Conservation (phyloP, 2,797 vertebrate genomes). For the Melanotaenia boesemani region DNA sequence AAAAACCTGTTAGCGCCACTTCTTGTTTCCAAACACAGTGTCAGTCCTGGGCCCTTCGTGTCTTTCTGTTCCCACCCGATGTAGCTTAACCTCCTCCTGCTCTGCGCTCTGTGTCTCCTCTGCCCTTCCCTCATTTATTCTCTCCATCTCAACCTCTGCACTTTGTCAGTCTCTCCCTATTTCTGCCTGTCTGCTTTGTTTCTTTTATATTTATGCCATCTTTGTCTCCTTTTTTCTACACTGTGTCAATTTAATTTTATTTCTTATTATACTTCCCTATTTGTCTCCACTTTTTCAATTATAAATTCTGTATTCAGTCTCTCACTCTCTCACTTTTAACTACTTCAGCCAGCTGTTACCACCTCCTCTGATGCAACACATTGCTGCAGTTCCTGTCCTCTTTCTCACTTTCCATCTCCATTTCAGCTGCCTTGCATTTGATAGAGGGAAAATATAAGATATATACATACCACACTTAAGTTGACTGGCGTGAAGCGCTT, state of each 20-base stretch:
- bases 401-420: conserved; percentile 10
- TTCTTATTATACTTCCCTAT: conserved; percentile 30
- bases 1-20: conserved; percentile 71
- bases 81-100: conserved; percentile 37
- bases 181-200: conserved; percentile 35
- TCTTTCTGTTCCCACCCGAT: conserved; percentile 28
- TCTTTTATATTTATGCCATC: conserved; percentile 42
- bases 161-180: conserved; percentile 23
- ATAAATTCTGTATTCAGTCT: conserved; percentile 12
- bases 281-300: conserved; percentile 19
- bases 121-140: conserved; percentile 35
- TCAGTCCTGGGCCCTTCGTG: conserved; percentile 50
- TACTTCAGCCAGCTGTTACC: conserved; percentile 41
- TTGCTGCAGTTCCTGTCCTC: conserved; percentile 38
- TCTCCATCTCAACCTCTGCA: conserved; percentile 31
- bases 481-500: conserved; percentile 91
- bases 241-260: conserved; percentile 34
- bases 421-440: conserved; percentile 45
- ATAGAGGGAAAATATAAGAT: conserved; percentile 52
- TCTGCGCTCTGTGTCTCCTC: conserved; percentile 21
- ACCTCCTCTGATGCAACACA: conserved; percentile 34
- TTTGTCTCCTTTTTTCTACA: conserved; percentile 24
- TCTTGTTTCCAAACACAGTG: conserved; percentile 77
- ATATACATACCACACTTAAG: conserved; percentile 92
- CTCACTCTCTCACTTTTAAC: conserved; percentile 37